Evolutionary conservation across 2,797 vertebrate genomes (phyloP).

Genomic region (Coendou prehensilis): DNA sequence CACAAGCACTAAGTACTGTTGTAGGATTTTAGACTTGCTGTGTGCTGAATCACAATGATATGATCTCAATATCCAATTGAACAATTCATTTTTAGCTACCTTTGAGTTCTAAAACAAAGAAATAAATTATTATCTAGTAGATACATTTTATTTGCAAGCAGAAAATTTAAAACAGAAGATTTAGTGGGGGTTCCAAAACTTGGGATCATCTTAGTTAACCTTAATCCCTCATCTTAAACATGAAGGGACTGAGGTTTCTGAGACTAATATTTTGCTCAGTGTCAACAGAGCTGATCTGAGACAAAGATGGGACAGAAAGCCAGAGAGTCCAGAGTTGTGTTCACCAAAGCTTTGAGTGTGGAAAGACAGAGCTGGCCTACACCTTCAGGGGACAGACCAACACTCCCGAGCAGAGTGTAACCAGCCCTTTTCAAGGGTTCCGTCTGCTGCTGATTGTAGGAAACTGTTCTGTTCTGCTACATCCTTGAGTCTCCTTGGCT

Average conservation of each 20-base stretch:
- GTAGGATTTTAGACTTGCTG: fast-evolving
- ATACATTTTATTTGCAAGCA: not conserved
- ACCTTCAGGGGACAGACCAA: not conserved
- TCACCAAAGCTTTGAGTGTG: not conserved
- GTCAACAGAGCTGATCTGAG: not conserved
- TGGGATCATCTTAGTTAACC: not conserved
- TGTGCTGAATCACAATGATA: not conserved
- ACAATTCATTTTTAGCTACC: not conserved
- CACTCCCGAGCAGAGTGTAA: not conserved
- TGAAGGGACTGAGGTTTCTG: not conserved
- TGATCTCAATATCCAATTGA: not conserved
- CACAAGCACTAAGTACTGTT: not conserved
- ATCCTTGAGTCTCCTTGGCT: not conserved
- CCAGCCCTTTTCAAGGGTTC: too few species aligned
- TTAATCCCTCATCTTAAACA: not conserved
- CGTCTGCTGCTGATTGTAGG: not conserved
- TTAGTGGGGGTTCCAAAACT: not conserved
- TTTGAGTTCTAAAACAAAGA: conserved; percentile 35
- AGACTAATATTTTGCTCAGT: not conserved
- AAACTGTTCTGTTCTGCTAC: not conserved
- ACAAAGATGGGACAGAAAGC: not conserved
- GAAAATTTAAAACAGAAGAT: not conserved
- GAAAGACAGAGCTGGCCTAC: not conserved
- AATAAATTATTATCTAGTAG: not conserved
- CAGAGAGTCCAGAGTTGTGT: not conserved